Conservation (phyloP, 2,888 invertebrate genomes). For the Sarcophaga variegata region DNA sequence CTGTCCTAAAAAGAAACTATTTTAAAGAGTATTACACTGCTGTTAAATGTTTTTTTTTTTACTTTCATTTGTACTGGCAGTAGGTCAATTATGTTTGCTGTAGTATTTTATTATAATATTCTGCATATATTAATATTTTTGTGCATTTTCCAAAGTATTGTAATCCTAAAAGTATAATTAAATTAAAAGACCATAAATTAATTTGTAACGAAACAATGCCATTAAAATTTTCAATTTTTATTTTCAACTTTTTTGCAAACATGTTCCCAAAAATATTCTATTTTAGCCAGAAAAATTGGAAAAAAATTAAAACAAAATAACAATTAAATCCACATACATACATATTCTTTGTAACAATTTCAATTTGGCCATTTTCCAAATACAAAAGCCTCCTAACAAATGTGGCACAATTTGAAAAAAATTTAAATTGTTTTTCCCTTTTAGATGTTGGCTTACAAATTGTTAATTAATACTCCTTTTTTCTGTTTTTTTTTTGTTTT, state of each 20-base stretch:
- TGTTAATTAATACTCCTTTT: background rate
- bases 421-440: background rate
- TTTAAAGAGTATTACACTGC: too few species aligned
- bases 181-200: slow-evolving; percentile 33
- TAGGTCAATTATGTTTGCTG: too few species aligned
- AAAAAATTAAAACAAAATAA: background rate
- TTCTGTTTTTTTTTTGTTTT: background rate
- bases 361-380: background rate
- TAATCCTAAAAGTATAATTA: slow-evolving; percentile 38
- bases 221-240: too few species aligned
- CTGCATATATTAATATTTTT: too few species aligned
- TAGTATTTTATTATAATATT: too few species aligned
- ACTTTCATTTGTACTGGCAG: too few species aligned
- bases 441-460: background rate
- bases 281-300: background rate
- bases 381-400: background rate
- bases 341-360: background rate
- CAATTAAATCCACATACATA: background rate
- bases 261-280: background rate
- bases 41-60: too few species aligned
- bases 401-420: background rate
- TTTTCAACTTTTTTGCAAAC: background rate
- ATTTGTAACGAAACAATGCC: too few species aligned
- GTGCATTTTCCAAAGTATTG: background rate
- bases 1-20: too few species aligned